Conservation (phyloP, 2,797 vertebrate genomes). For the Oryzias dopingdopingensis region DNA sequence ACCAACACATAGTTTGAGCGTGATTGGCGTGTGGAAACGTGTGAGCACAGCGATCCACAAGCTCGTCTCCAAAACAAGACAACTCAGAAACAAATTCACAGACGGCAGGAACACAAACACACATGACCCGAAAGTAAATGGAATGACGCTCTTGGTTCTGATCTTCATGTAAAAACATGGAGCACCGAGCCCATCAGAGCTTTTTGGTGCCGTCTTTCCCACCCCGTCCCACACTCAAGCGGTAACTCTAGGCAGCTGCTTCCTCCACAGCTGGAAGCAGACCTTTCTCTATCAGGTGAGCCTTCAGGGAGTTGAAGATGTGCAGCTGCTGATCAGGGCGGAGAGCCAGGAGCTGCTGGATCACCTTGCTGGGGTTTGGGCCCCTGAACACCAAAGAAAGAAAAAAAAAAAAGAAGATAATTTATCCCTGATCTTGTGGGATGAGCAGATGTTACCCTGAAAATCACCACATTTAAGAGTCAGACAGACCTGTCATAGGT, state of each 20-base stretch:
- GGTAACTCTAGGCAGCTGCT: constrained; percentile 63
- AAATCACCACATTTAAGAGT: no score
- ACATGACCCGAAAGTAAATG: constrained; percentile 46
- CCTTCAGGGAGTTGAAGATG: constrained; percentile 93
- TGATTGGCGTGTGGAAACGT: constrained; percentile 53
- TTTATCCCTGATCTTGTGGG: background rate
- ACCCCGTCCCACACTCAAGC: constrained; percentile 8
- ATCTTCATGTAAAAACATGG: constrained; percentile 25
- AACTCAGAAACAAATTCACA: constrained; percentile 45
- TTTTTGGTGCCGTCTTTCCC: constrained; percentile 24
- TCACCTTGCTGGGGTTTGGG: constrained; percentile 92
- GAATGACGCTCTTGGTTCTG: constrained; percentile 66
- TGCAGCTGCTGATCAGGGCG: constrained; percentile 92
- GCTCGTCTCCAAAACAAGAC: constrained; percentile 50
- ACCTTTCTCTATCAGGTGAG: constrained; percentile 89
- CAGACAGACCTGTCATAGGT: no score
- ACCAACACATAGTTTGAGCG: constrained; percentile 45
- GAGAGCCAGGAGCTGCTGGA: constrained; percentile 95
- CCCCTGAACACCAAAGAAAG: constrained; percentile 73
- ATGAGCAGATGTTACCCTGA: no score
- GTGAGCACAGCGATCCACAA: constrained; percentile 54
- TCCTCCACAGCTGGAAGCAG: constrained; percentile 77
- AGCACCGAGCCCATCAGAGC: background rate
- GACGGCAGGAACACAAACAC: constrained; percentile 29
- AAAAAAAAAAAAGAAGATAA: background rate